Evolutionary conservation across 2,797 vertebrate species (phyloP).

Genomic region (Cichlasoma orientale): DNA sequence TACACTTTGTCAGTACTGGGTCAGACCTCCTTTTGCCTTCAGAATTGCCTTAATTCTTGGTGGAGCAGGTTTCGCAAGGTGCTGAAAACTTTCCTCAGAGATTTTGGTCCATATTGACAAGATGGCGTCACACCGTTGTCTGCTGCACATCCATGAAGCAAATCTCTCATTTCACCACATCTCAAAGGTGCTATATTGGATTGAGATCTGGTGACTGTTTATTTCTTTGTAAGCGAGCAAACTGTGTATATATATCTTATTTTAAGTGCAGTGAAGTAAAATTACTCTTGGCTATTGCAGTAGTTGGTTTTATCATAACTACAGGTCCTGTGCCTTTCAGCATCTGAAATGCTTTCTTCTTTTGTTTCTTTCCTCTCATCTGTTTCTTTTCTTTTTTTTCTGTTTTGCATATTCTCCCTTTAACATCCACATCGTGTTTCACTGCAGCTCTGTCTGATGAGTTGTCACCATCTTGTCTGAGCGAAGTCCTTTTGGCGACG

Average conservation of each 20-base stretch:
- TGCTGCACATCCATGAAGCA: background rate
- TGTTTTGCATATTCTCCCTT: slow-evolving; percentile 52
- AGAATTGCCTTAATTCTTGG: background rate
- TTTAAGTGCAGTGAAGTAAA: background rate
- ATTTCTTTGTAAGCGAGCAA: too few species aligned
- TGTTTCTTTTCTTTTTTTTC: slow-evolving; percentile 32
- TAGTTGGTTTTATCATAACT: slow-evolving; percentile 28
- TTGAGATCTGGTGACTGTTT: background rate
- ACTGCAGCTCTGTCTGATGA: slow-evolving; percentile 47
- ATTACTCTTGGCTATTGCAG: background rate
- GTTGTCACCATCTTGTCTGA: slow-evolving; percentile 69
- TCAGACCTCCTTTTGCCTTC: background rate
- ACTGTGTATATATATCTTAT: background rate
- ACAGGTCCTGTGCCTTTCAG: too few species aligned
- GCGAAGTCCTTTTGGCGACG: slow-evolving; percentile 64
- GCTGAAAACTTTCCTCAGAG: background rate
- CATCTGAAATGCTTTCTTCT: slow-evolving; percentile 23
- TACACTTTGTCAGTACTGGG: background rate
- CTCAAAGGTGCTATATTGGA: background rate
- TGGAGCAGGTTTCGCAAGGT: background rate
- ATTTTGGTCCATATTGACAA: background rate
- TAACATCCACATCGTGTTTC: slow-evolving; percentile 42
- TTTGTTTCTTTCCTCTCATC: slow-evolving; percentile 4
- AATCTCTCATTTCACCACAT: background rate
- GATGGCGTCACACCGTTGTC: background rate